Percentiles rank a stretch among this genome's conserved stretches.
Conservation (phyloP, 2,888 invertebrate genomes). For the Idaea aversata region DNA sequence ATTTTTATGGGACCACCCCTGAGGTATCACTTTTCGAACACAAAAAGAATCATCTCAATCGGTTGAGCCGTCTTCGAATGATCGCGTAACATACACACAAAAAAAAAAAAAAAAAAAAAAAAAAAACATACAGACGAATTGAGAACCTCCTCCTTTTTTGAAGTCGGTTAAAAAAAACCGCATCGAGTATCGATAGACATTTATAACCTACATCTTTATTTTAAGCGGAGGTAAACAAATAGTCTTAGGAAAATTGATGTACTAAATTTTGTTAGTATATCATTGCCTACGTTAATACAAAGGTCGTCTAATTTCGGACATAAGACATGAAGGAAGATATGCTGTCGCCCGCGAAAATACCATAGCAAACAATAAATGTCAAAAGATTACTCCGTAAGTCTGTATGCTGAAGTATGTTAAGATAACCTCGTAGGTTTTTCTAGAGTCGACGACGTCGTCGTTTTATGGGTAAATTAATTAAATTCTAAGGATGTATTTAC, state of each 20-base stretch:
- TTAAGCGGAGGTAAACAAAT: not conserved
- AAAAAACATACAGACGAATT: too few relatives aligned
- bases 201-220: not conserved
- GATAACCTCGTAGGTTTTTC: not conserved
- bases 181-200: not conserved
- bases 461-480: not conserved
- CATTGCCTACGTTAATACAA: not conserved
- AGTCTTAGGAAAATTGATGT: not conserved
- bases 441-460: not conserved
- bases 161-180: too few relatives aligned
- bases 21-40: too few relatives aligned
- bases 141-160: too few relatives aligned
- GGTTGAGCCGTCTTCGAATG: too few relatives aligned
- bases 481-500: constrained; percentile 8
- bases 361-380: not conserved
- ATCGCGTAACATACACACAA: too few relatives aligned
- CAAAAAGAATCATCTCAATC: too few relatives aligned
- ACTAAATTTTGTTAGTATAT: too few relatives aligned
- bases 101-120: too few relatives aligned
- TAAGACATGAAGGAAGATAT: not conserved
- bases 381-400: not conserved
- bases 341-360: not conserved
- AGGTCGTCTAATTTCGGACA: not conserved
- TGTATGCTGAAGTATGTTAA: not conserved
- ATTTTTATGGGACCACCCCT: too few relatives aligned